Percentiles rank a stretch among this genome's conserved stretches.
Evolutionary conservation across 2,888 invertebrate genomes (phyloP).

Genomic region (Pterostichus niger): DNA sequence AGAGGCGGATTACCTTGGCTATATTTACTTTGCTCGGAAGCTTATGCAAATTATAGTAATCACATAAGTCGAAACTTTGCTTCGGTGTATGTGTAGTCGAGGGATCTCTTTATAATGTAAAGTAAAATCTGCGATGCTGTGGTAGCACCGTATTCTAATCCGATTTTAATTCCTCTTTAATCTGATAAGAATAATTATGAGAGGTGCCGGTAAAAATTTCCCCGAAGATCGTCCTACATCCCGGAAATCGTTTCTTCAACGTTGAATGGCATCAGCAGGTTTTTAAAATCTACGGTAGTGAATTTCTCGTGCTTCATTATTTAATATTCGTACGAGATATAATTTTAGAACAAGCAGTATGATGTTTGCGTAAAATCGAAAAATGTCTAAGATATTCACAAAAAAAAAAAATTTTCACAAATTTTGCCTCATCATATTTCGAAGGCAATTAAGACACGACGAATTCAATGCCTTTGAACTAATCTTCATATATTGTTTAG

Average conservation of each 20-base stretch:
- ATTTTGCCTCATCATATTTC: too few species aligned
- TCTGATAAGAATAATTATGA: conserved; percentile 69
- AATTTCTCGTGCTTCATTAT: too few species aligned
- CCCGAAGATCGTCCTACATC: too few species aligned
- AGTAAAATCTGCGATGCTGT: conserved; percentile 69
- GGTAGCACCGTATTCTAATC: conserved; percentile 69
- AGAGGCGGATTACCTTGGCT: conserved; percentile 72
- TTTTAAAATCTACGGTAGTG: too few species aligned
- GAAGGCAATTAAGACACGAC: too few species aligned
- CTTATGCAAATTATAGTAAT: conserved; percentile 74
- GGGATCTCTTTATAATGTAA: conserved; percentile 71
- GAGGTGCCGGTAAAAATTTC: conserved; percentile 13
- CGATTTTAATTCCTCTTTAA: conserved; percentile 69
- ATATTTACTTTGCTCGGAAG: conserved; percentile 73
- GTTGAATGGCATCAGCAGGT: neutral
- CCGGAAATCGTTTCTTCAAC: neutral
- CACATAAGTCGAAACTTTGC: conserved; percentile 72
- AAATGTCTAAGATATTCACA: too few species aligned
- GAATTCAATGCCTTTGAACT: too few species aligned
- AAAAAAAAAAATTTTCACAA: too few species aligned
- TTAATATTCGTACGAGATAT: too few species aligned
- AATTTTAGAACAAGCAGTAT: too few species aligned
- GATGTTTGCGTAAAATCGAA: too few species aligned
- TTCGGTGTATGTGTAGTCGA: conserved; percentile 63
- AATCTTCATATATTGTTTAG: too few species aligned